A percentile compares a stretch with the other conserved stretches of the same genome.
Evolutionary conservation across 1,140 invertebrate species (phyloP).

Genomic region (Nasonia giraulti): DNA sequence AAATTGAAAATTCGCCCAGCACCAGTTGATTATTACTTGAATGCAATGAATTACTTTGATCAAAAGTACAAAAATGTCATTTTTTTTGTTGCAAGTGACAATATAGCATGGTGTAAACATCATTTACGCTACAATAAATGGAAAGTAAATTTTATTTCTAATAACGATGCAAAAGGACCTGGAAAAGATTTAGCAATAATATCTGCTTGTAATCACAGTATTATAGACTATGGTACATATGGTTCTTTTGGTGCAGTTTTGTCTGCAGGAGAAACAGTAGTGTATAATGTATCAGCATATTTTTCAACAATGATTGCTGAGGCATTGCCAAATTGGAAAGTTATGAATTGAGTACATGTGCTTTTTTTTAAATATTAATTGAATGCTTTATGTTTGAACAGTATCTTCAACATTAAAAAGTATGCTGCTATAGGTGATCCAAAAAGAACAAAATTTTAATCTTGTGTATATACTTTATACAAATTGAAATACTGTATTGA

Average conservation of each 20-base stretch:
- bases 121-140: conserved; percentile 70
- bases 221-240: conserved; percentile 83
- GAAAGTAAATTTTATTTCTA: conserved; percentile 75
- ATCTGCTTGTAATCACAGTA: conserved; percentile 79
- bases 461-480: no score
- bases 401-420: no score
- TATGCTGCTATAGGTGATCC: no score
- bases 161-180: conserved; percentile 70
- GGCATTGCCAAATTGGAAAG: conserved; percentile 76
- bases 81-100: conserved; percentile 79
- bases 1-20: conserved; percentile 73
- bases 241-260: conserved; percentile 82
- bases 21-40: conserved; percentile 74
- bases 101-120: conserved; percentile 77
- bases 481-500: no score
- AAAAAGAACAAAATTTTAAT: no score
- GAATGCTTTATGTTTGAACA: no score
- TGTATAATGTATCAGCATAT: conserved; percentile 76
- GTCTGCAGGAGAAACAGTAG: conserved; percentile 77
- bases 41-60: conserved; percentile 77
- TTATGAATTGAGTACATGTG: conserved; percentile 66
- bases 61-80: conserved; percentile 74
- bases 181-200: conserved; percentile 80
- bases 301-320: conserved; percentile 75
- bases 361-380: no score